Base-by-base conservation (phyloP, 2,797 vertebrate genomes). In the Nannoperca australis region DNA sequence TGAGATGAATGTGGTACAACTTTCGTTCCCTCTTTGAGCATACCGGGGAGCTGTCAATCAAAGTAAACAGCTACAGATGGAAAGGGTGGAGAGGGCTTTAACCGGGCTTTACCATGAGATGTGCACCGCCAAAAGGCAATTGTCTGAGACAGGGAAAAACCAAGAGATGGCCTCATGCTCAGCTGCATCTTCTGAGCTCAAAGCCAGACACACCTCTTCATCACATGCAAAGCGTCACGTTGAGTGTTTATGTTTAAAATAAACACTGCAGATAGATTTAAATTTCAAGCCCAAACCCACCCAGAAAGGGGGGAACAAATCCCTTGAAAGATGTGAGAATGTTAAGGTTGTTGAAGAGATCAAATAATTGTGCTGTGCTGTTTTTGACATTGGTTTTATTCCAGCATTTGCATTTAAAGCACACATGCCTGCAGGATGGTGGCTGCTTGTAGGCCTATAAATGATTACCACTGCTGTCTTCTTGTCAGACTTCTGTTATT, bases 1-100 rank as follows among this genome's bases (percentile, higher is more conserved):
- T 4, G 36, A 69, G 56, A 77, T 64, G 73, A 78, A 73, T 79
- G 70, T 64, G 58, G 24, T 75, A 67, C 76, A 73, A 78, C 82
- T 78, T 72, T 76, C 76, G 82, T n/a, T 67, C 75, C 38, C 66
- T 80, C 75, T 81, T 50, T 76, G 76, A 88, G 81, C 78, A 54
- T 80, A 45, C 64, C 66, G 63, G 78, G 3, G 67, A 83, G 64
- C 81, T 83, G 91, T 90, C 92, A 82, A n/a, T 91, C 91, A 91
- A n/a, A 72, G 79, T 81, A 91, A 91, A 81, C 79, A 84, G 82
- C 82, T 76, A 60, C 92, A 93, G 90, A 92, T 89, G 90, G 84
- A 79, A 70, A 73, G 84, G 82, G 70, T 40, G 80, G 77, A 40
- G 80, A 36, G 73, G 73, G 86, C 67, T 86, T 91, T 80, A 83